Conservation (phyloP, 2,797 vertebrate species). For the Melanogrammus aeglefinus region DNA sequence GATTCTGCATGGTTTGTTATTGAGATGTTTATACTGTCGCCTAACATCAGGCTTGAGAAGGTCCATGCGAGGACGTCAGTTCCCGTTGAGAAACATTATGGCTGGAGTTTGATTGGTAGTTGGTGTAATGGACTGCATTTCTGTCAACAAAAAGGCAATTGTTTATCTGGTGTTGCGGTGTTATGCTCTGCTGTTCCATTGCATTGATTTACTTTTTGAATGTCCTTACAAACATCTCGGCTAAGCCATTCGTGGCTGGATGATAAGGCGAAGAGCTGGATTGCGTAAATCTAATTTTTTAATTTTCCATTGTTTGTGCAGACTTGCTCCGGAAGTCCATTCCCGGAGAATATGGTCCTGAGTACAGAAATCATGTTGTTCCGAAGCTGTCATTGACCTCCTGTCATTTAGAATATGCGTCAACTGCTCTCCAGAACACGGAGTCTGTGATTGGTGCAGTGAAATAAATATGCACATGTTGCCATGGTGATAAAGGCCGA, state of each 20-base stretch:
- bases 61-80: neutral
- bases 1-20: neutral
- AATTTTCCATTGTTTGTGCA: slow-evolving; percentile 4
- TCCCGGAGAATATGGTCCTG: neutral
- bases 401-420: slow-evolving; percentile 4
- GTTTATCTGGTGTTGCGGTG: neutral
- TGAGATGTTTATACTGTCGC: no score
- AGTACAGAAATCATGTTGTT: slow-evolving; percentile 1
- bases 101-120: neutral
- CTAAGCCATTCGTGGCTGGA: neutral
- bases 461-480: slow-evolving; percentile 8
- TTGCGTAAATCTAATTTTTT: neutral
- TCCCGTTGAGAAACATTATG: neutral
- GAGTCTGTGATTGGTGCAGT: neutral
- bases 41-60: neutral
- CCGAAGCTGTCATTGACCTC: neutral
- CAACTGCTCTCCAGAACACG: slow-evolving; percentile 4
- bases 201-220: neutral
- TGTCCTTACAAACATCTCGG: neutral
- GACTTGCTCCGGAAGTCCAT: slow-evolving; percentile 15
- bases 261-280: neutral
- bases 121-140: neutral
- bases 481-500: slow-evolving; percentile 5
- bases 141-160: neutral
- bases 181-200: neutral